Evolutionary conservation across 2,113 vertebrate genomes (phyloP), one percentile per base, ranked within the genome.

Genomic region (Myxocyprinus asiaticus): DNA sequence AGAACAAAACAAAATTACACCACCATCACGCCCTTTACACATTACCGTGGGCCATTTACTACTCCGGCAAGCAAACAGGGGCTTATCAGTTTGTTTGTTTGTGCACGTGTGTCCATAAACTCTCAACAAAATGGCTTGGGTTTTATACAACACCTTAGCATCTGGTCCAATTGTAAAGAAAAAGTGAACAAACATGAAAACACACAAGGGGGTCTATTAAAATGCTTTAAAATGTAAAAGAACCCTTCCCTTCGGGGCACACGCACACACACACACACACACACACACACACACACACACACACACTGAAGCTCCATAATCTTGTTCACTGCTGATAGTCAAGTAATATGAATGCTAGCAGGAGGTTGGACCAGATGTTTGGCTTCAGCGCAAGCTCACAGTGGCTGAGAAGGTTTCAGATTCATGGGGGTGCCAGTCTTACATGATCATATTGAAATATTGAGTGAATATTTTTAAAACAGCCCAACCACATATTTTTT

Each of bases 1-100:
- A 68, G 76, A n/a, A 62, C 66, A 87, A 85, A 86, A 81, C 78
- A 79, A 81, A 43, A 53, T 51, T 62, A 70, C 77, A 53, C 56
- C 55, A 15, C 62, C 62, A 65, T 55, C 74, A 55, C 44, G 22
- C 50, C 77, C 47, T 76, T 76, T 78, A 81, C 72, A 63, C 74
- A 81, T 68, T 68, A 75, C 63, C 63, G 61, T 61, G 17, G 47
- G 63, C 48, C 72, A 77, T 78, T 33, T 76, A 74, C 44, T 43
- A 70, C 67, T 63, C 67, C 51, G 15, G 56, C 65, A 79, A 53
- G 47, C 44, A 79, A 71, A 70, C 58, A 70, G 2, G 6, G 44
- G 67, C 67, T 48, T 61, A 61, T 69, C 76, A 68, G 45, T 12
- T 22, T 48, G 8, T 67, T n/a, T 80, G 14, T 67, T 43, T 80